Percentiles rank a stretch among this genome's conserved stretches.
Conservation (phyloP, 2,888 invertebrate species). For the Drosophila mercatorum region DNA sequence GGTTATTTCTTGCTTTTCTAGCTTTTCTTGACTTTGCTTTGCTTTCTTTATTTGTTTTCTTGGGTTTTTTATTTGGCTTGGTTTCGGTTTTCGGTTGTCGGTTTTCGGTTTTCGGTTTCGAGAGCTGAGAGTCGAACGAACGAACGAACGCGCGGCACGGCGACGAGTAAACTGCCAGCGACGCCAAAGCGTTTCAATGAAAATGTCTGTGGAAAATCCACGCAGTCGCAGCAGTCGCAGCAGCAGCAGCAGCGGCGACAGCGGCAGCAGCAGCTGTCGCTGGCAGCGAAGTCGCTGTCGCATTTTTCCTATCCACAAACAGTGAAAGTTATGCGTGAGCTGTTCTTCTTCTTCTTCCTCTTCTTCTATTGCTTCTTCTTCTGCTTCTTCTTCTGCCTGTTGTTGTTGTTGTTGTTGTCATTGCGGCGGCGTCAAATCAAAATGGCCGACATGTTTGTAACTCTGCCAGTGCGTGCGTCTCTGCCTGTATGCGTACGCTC, state of each 20-base stretch:
- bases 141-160: slow-evolving; percentile 74
- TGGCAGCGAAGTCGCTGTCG: slow-evolving; percentile 23
- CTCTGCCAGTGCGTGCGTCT: slow-evolving; percentile 7
- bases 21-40: background rate
- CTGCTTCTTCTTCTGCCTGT: background rate
- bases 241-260: slow-evolving; percentile 18
- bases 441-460: slow-evolving; percentile 51
- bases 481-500: slow-evolving; percentile 1
- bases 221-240: slow-evolving; percentile 30
- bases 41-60: slow-evolving; percentile 7
- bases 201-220: slow-evolving; percentile 71
- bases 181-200: slow-evolving; percentile 65
- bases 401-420: slow-evolving; percentile 31
- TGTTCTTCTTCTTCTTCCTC: slow-evolving; percentile 5
- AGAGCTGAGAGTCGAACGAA: slow-evolving; percentile 69
- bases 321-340: slow-evolving; percentile 64
- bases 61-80: slow-evolving; percentile 4
- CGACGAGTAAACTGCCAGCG: slow-evolving; percentile 71
- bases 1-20: slow-evolving; percentile 2
- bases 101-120: slow-evolving; percentile 22
- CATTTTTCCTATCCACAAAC: slow-evolving; percentile 62
- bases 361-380: background rate
- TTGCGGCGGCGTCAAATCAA: slow-evolving; percentile 57
- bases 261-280: slow-evolving; percentile 27
- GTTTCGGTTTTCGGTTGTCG: slow-evolving; percentile 14